Conservation (phyloP, 1,140 invertebrate species). For the Colletes gigas region DNA sequence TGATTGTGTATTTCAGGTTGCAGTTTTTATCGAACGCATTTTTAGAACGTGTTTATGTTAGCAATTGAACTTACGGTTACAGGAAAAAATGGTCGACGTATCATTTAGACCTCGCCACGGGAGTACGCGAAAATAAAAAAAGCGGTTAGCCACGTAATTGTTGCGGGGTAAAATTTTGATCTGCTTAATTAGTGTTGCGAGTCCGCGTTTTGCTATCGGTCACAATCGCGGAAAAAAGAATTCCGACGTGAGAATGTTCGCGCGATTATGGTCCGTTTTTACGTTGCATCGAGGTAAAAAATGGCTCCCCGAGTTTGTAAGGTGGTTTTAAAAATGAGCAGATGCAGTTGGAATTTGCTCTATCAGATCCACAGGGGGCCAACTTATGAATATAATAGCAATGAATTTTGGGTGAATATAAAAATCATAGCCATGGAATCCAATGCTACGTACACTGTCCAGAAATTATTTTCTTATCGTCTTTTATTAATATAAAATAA, state of each 20-base stretch:
- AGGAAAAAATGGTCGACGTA: no score
- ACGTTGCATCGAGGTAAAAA: not conserved
- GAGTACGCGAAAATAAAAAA: slow-evolving; percentile 35
- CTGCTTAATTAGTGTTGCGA: slow-evolving; percentile 35
- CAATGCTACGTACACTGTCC: not conserved
- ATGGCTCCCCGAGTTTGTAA: slow-evolving; percentile 6
- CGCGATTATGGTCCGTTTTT: slow-evolving; percentile 19
- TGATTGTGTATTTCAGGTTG: no score
- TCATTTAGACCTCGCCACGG: no score
- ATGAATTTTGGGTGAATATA: no score
- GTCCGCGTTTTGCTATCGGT: not conserved
- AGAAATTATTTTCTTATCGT: no score
- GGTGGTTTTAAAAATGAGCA: not conserved
- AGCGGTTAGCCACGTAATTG: slow-evolving; percentile 32
- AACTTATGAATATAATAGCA: no score
- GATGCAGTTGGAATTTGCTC: not conserved
- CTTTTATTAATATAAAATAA: no score
- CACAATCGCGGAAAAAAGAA: no score
- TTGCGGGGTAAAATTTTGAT: not conserved
- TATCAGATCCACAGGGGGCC: not conserved
- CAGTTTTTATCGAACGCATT: no score
- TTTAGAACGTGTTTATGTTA: no score
- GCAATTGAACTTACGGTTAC: no score
- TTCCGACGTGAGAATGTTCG: not conserved
- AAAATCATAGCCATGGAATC: not conserved